Percentiles rank a stretch among this genome's conserved stretches.
Conservation (phyloP, 2,888 invertebrate species). For the Trichopoda pennipes region DNA sequence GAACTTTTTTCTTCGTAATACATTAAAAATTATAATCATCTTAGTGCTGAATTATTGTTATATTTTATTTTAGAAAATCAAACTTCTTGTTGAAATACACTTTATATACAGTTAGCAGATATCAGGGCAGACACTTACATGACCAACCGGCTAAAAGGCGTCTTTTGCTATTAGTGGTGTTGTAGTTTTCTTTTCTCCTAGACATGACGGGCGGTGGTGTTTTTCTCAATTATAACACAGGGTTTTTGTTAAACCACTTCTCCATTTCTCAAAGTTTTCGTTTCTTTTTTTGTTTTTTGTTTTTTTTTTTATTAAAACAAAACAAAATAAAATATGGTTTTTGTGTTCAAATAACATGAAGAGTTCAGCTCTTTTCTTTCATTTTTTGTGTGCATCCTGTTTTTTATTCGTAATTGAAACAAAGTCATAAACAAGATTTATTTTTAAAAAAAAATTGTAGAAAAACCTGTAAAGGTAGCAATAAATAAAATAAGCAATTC, state of each 20-base stretch:
- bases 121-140: background rate
- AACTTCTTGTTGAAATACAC: too few species aligned
- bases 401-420: constrained; percentile 42
- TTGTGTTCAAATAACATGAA: constrained; percentile 61
- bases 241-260: constrained; percentile 55
- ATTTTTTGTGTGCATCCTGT: constrained; percentile 3
- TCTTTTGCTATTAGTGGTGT: constrained; percentile 32
- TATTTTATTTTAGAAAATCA: too few species aligned
- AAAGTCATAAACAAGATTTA: constrained; percentile 53
- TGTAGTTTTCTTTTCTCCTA: background rate
- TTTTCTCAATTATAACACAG: constrained; percentile 65
- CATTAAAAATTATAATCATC: too few species aligned
- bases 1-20: too few species aligned
- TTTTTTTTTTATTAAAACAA: background rate
- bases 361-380: constrained; percentile 25
- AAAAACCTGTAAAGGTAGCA: background rate
- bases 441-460: constrained; percentile 12
- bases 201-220: constrained; percentile 63
- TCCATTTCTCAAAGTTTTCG: background rate
- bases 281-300: background rate
- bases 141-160: constrained; percentile 53
- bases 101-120: background rate
- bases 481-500: too few species aligned
- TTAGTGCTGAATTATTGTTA: too few species aligned
- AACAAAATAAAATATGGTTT: constrained; percentile 52